A percentile compares a stretch with the other conserved stretches of the same genome.
Evolutionary conservation across 2,797 vertebrate species (phyloP).

Genomic region (Lagorchestes hirsutus): DNA sequence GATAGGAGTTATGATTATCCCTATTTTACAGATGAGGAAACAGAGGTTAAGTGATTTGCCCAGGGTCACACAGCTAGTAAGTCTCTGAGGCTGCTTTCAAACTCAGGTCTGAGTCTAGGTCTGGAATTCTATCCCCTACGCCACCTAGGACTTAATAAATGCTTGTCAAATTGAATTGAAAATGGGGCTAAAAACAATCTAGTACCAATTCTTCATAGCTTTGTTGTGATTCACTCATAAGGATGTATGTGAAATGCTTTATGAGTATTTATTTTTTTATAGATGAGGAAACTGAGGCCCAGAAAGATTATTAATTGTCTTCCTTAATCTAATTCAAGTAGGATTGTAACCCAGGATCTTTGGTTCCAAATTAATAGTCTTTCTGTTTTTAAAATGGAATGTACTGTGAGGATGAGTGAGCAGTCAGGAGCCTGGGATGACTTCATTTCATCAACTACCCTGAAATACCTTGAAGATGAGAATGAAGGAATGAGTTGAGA

Average conservation of each 20-base stretch:
- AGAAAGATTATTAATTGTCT: neutral
- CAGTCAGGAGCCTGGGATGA: neutral
- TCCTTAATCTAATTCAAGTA: neutral
- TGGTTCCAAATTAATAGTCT: neutral
- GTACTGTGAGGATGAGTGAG: neutral
- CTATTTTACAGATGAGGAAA: neutral
- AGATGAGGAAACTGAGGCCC: neutral
- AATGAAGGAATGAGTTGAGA: neutral
- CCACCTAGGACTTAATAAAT: neutral
- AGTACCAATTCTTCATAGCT: neutral
- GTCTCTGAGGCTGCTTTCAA: neutral
- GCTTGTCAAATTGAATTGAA: neutral
- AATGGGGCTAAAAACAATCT: neutral
- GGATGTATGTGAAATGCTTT: neutral
- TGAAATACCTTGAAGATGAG: neutral
- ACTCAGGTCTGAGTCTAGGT: neutral
- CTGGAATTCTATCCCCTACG: neutral
- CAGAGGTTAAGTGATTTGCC: neutral
- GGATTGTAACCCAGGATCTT: neutral
- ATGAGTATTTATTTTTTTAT: neutral
- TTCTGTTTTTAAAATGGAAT: neutral
- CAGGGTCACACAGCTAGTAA: neutral
- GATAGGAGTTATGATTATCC: neutral
- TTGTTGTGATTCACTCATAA: neutral
- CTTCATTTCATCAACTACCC: neutral